phyloP scores from a whole-genome alignment of 2,888 invertebrate genomes.

The Tachina lurida region DNA sequence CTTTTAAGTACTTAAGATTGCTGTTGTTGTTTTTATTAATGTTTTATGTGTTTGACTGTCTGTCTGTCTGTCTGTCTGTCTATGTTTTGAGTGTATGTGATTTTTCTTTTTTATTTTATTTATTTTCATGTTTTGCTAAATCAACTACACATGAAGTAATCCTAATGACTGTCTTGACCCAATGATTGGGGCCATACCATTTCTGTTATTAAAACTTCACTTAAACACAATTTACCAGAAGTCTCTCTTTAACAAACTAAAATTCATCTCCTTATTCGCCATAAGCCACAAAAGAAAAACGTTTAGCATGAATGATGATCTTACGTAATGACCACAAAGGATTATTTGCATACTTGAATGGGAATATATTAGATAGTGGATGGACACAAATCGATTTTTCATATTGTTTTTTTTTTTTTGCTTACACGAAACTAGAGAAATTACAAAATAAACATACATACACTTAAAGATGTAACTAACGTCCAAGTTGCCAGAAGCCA shows the following conservation, averaged over 20 bases:
- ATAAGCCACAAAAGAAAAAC: slow-evolving; percentile 1
- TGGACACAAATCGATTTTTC: slow-evolving; percentile 61
- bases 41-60: slow-evolving; percentile 32
- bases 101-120: not conserved
- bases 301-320: slow-evolving; percentile 51
- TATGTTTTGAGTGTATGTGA: slow-evolving; percentile 4
- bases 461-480: not conserved
- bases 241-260: not conserved
- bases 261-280: not conserved
- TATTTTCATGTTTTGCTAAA: not conserved
- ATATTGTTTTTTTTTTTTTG: not conserved
- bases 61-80: not conserved
- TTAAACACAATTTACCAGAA: slow-evolving; percentile 46
- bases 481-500: slow-evolving; percentile 40
- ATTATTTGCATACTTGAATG: slow-evolving; percentile 62
- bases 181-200: slow-evolving; percentile 66
- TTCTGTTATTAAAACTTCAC: slow-evolving; percentile 43
- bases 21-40: slow-evolving; percentile 57
- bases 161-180: slow-evolving; percentile 68
- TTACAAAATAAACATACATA: not conserved
- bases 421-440: slow-evolving; percentile 8
- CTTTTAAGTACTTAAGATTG: slow-evolving; percentile 71
- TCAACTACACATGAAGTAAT: slow-evolving; percentile 64
- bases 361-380: slow-evolving; percentile 48
- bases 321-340: slow-evolving; percentile 49